Evolutionary conservation across 2,113 vertebrate species (phyloP), one percentile per base, ranked within the genome.

Genomic region (Setophaga coronata): DNA sequence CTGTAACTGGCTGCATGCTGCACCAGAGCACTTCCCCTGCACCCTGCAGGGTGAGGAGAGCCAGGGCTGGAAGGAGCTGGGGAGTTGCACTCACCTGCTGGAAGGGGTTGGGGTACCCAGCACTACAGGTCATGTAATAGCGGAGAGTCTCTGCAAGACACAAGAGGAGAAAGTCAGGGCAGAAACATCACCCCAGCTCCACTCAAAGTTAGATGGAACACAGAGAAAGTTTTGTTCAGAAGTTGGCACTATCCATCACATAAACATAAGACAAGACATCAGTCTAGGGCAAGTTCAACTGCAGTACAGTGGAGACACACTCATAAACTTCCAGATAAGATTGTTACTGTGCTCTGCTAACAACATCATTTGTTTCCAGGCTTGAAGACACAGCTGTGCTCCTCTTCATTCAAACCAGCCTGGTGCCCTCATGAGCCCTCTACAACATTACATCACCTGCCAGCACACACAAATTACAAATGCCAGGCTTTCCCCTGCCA

Each of bases 21-120:
- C 70, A 33, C 31, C 25, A 6, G 57, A 61, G 40, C 28, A 9
- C n/a, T 21, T 18, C 14, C 14, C 18, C 31, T 15, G 11, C 15
- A 29, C 17, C 64, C 60, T 70, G 64, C 71, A 86, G 79, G 76
- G 40, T 8, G 31, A 38, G 47, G 64, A 84, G 50, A 70, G 0
- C 29, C 34, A 48, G 33, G 36, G 50, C 2, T 47, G 47, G 67
- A 50, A 47, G 79, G 51, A 36, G 12, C 3, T 2, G 2, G 24
- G 47, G 70, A 26, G 88, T 40, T 33, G 47, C 28, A 97, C 98
- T 95, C 97, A 99, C 99, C 99, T 99, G 99, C 97, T 99, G 99
- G 96, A 99, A 99, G 64, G 99, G 99, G 97, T 99, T 99, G 88
- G 97, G 86, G 78, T 98, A 98, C 3, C 98, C 98, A 92, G 98